Evolutionary conservation across 2,797 vertebrate genomes (phyloP).

Genomic region (Sebastes nivosus): DNA sequence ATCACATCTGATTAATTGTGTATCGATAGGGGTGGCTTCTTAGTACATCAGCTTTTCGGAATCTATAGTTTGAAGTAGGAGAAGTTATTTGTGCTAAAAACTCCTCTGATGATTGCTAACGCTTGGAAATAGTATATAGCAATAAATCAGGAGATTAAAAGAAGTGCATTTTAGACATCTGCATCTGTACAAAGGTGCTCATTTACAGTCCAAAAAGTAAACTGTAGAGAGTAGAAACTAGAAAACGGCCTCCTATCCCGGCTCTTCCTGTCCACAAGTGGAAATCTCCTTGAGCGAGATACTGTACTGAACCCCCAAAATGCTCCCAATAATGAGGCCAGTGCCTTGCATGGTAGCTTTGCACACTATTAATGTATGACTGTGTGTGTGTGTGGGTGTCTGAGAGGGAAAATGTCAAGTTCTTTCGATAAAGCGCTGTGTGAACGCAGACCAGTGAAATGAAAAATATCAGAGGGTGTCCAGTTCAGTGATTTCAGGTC

Average conservation of each 20-base stretch:
- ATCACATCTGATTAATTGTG: not conserved
- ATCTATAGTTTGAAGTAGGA: too few species aligned
- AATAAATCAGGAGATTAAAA: too few species aligned
- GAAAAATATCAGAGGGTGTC: not conserved
- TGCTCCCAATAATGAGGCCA: not conserved
- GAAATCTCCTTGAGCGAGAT: not conserved
- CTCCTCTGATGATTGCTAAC: too few species aligned
- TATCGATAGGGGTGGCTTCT: not conserved
- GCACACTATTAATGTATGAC: not conserved
- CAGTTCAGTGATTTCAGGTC: not conserved
- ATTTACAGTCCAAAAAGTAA: not conserved
- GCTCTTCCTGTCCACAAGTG: not conserved
- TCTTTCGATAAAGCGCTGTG: not conserved
- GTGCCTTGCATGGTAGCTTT: not conserved
- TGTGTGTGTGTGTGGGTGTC: not conserved
- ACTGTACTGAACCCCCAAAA: not conserved
- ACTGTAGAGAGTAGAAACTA: not conserved
- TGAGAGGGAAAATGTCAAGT: not conserved
- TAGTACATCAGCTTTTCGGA: too few species aligned
- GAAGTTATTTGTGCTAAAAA: too few species aligned
- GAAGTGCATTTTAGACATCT: too few species aligned
- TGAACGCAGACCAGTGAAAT: not conserved
- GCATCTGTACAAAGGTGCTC: not conserved
- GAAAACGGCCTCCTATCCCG: not conserved
- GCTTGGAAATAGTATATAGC: too few species aligned